Percentiles rank a stretch among this genome's conserved stretches.
These are phyloP conservation scores for Nomada lathburiana DNA, from an alignment of 2,888 invertebrate species.

Conservation along the genomic window DNA sequence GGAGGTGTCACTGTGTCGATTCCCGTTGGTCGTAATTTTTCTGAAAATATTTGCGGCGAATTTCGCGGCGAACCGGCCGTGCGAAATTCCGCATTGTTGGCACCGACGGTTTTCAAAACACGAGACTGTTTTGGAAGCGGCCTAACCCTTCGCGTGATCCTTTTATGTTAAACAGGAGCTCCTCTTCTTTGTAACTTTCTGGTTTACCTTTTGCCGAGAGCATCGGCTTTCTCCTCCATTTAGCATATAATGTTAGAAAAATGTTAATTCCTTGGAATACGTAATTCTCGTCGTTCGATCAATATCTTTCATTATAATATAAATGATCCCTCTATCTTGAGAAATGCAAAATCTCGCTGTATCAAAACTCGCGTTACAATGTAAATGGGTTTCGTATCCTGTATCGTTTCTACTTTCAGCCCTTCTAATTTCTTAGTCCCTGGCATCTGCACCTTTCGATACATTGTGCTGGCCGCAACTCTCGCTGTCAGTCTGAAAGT, in stretches of 20 bases:
- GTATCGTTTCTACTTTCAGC: too few relatives aligned
- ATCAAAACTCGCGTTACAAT: too few relatives aligned
- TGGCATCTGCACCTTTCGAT: too few relatives aligned
- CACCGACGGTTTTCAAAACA: not conserved
- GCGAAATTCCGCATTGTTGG: constrained; percentile 22
- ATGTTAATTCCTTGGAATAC: not conserved
- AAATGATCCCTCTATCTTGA: not conserved
- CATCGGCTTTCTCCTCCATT: not conserved
- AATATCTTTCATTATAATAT: not conserved
- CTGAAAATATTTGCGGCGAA: constrained; percentile 7
- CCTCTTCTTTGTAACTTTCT: not conserved
- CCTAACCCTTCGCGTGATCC: not conserved
- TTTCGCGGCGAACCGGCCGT: constrained; percentile 6
- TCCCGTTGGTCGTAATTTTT: not conserved
- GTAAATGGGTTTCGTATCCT: too few relatives aligned
- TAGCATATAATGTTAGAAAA: not conserved
- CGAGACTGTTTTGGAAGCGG: not conserved
- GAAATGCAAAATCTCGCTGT: too few relatives aligned
- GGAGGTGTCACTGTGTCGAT: not conserved
- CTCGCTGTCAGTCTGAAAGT: not conserved
- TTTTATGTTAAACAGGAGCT: not conserved
- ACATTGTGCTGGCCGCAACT: not conserved
- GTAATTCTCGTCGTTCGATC: not conserved
- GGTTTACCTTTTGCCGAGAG: not conserved
- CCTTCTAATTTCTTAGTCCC: too few relatives aligned